Percentiles rank a stretch among this genome's conserved stretches.
Evolutionary conservation across 1,140 invertebrate species (phyloP).

Genomic region (Drosophila fuyamai): DNA sequence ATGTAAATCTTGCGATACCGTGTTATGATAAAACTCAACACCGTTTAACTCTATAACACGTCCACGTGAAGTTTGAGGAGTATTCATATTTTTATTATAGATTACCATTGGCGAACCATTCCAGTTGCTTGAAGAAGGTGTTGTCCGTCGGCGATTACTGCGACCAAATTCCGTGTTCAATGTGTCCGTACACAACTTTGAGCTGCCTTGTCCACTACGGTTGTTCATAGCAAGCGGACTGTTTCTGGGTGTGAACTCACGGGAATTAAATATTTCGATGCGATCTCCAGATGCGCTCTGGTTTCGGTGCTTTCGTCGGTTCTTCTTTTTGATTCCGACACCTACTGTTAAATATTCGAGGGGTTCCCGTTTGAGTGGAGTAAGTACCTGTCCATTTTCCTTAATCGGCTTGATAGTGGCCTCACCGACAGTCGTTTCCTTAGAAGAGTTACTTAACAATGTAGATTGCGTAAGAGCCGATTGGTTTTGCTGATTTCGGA

Average conservation of each 20-base stretch:
- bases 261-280: slow-evolving; percentile 87
- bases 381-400: slow-evolving; percentile 84
- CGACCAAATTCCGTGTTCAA: slow-evolving; percentile 47
- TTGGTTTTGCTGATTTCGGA: slow-evolving; percentile 73
- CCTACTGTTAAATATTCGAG: slow-evolving; percentile 88
- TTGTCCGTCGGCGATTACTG: slow-evolving; percentile 6
- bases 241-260: slow-evolving; percentile 85
- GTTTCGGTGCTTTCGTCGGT: slow-evolving; percentile 87
- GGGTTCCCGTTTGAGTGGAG: slow-evolving; percentile 88
- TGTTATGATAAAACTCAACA: slow-evolving; percentile 89
- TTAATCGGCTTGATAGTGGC: slow-evolving; percentile 79
- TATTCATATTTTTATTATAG: slow-evolving; percentile 86
- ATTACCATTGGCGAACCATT: slow-evolving; percentile 89
- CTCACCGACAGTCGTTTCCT: slow-evolving; percentile 49
- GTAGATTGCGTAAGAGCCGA: slow-evolving; percentile 28
- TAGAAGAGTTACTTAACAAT: slow-evolving; percentile 10
- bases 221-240: slow-evolving; percentile 85
- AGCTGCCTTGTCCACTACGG: slow-evolving; percentile 80
- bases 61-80: slow-evolving; percentile 33
- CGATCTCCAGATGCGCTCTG: slow-evolving; percentile 86
- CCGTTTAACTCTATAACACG: slow-evolving; percentile 72
- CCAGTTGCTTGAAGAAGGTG: slow-evolving; percentile 87
- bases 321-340: slow-evolving; percentile 87
- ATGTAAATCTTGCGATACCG: slow-evolving; percentile 92
- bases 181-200: slow-evolving; percentile 79